These are phyloP conservation scores for Zaprionus ornatus DNA, from an alignment of 1,140 invertebrate species.

Conservation along the genomic window DNA sequence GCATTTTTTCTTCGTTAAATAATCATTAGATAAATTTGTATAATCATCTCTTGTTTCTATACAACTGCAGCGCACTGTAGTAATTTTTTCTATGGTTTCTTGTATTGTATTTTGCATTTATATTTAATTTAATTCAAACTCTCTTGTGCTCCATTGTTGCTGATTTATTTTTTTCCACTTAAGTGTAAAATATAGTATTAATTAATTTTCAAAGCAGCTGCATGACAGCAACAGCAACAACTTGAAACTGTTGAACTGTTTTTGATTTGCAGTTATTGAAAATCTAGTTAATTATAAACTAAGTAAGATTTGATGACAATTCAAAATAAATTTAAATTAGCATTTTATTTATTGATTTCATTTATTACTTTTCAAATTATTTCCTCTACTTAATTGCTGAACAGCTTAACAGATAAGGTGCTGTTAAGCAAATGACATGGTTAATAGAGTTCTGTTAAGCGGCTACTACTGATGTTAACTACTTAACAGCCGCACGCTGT, in stretches of 20 bases:
- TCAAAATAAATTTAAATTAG: neutral
- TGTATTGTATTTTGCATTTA: neutral
- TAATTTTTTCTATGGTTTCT: conserved; percentile 6
- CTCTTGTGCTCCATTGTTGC: conserved; percentile 36
- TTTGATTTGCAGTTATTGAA: neutral
- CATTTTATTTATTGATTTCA: neutral
- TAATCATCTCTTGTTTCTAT: conserved; percentile 2
- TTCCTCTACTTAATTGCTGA: conserved; percentile 1
- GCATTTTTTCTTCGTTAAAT: too few relatives aligned
- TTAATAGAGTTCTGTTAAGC: too few relatives aligned
- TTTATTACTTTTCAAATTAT: neutral
- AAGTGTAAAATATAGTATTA: conserved; percentile 66
- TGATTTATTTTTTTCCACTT: conserved; percentile 75
- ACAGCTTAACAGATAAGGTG: conserved; percentile 7
- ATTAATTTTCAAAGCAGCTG: conserved; percentile 79
- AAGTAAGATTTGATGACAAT: neutral
- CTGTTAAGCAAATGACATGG: conserved; percentile 39
- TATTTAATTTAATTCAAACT: conserved; percentile 20
- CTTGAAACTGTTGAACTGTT: conserved; percentile 33
- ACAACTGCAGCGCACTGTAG: neutral
- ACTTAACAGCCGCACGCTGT: conserved; percentile 40
- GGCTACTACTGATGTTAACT: conserved; percentile 30
- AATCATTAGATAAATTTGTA: too few relatives aligned
- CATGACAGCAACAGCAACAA: conserved; percentile 21
- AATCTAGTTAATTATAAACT: neutral